Evolutionary conservation across 2,888 invertebrate genomes (phyloP), one percentile per base, ranked within the genome.

Genomic region (Dolichopus griseipennis): DNA sequence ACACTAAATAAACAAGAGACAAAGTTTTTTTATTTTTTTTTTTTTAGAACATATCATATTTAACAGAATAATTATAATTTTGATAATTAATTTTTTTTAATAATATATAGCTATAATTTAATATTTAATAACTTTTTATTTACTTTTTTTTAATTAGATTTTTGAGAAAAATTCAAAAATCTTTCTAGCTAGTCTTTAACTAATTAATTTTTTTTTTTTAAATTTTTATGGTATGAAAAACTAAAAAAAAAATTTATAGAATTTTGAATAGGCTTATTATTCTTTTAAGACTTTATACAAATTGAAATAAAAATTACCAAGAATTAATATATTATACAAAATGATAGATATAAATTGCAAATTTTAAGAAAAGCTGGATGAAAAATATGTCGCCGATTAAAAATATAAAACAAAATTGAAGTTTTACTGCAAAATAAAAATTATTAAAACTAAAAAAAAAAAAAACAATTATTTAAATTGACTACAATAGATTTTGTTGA

Each of bases 131-230:
- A 52, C 6, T 52, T 52, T 52, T 52, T 6, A 18, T 52, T 43
- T 43, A 15, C 43, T 52, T 52, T 52, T 52, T 52, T 52, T 6
- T 4, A 52, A 5, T 41, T 2, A 12, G 63, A 63, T 63, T 63
- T 27, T 27, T 63, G 63, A 63, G 22, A 63, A 63, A 27, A 63
- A 63, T 63, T 63, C 63, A 63, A 27, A 63, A 63, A 63, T 63
- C 63, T 63, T 52, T 52, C 52, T 52, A 52, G 1, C 52, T 52
- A 52, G 52, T 52, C 43, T 52, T 52, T 7, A 52, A 52, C 52
- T 63, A 63, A 63, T 21, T 62, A 62, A 62, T 5, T 62, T 61
- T 27, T 27, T 61, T 2, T 61, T 63, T 63, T 63, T 63, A 18
- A n/a, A 9, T 2, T 12, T 62, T 62, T 62, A 27, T 62, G 62